phyloP scores from a whole-genome alignment of 2,888 invertebrate genomes.

The Fragum fragum region DNA sequence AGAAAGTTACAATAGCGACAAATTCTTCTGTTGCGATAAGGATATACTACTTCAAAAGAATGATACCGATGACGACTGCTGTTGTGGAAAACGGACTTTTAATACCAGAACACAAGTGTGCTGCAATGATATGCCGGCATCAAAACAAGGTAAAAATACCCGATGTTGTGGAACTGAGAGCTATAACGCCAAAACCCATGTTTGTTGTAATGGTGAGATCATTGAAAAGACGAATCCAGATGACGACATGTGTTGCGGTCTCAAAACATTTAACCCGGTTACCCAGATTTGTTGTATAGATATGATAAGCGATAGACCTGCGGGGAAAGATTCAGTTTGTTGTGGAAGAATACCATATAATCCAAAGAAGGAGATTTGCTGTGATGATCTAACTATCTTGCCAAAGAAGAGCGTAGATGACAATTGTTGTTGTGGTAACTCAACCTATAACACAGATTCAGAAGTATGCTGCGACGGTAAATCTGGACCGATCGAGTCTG shows the following conservation, averaged over 20 bases:
- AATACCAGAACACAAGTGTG: conserved; percentile 55
- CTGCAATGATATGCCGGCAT: conserved; percentile 42
- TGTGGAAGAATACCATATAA: conserved; percentile 44
- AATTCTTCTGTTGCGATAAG: conserved; percentile 54
- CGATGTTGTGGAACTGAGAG: conserved; percentile 51
- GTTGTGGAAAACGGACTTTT: conserved; percentile 56
- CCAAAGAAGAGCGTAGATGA: conserved; percentile 45
- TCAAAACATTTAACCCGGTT: conserved; percentile 48
- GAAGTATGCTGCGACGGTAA: conserved; percentile 57
- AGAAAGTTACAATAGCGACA: conserved; percentile 48
- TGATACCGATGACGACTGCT: conserved; percentile 44
- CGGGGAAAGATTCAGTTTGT: conserved; percentile 41
- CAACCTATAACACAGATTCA: conserved; percentile 45
- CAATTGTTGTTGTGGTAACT: conserved; percentile 60
- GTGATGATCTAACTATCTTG: conserved; percentile 54
- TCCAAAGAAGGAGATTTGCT: conserved; percentile 48
- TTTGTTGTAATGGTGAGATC: conserved; percentile 52
- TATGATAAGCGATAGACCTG: conserved; percentile 36
- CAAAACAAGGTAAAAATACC: conserved; percentile 37
- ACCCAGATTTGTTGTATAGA: conserved; percentile 54
- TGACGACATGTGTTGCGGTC: conserved; percentile 55
- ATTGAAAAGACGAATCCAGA: conserved; percentile 37
- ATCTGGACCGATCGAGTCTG: conserved; percentile 32
- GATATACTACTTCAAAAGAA: conserved; percentile 36
- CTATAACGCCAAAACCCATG: conserved; percentile 28